A percentile compares a stretch with the other conserved stretches of the same genome.
These are phyloP conservation scores for Drosophila parabipectinata DNA, from an alignment of 1,140 invertebrate genomes.

Conservation along the genomic window DNA sequence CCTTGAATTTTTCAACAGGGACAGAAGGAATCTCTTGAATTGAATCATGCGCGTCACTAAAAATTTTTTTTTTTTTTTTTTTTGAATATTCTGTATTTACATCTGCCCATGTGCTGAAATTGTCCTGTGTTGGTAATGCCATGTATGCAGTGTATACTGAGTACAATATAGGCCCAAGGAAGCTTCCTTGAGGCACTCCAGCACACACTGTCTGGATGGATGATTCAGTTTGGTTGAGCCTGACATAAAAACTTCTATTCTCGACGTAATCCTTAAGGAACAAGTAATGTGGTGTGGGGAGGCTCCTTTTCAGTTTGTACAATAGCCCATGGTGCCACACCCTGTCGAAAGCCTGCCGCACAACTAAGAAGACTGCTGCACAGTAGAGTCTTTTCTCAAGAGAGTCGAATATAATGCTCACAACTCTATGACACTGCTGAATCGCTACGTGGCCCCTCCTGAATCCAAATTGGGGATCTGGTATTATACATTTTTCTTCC, in stretches of 20 bases:
- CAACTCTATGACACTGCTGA: too few species aligned
- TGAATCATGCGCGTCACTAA: too few species aligned
- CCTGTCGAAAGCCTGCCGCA: not conserved
- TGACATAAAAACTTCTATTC: not conserved
- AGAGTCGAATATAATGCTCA: too few species aligned
- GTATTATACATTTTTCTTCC: too few species aligned
- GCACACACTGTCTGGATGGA: not conserved
- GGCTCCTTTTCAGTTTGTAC: not conserved
- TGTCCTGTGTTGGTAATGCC: not conserved
- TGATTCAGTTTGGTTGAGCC: not conserved
- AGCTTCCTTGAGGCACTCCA: slow-evolving; percentile 1
- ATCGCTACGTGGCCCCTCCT: too few species aligned
- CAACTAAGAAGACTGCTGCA: too few species aligned
- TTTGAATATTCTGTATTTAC: too few species aligned
- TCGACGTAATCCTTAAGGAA: not conserved
- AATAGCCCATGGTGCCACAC: slow-evolving; percentile 1
- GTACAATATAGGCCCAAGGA: not conserved
- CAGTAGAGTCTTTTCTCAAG: too few species aligned
- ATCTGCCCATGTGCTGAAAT: not conserved
- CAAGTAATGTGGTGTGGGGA: not conserved
- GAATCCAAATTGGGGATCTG: too few species aligned
- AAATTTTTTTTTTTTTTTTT: too few species aligned
- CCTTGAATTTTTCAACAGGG: too few species aligned
- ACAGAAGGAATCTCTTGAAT: too few species aligned
- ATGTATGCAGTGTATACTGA: slow-evolving; percentile 1